A percentile compares a stretch with the other conserved stretches of the same genome.
These are phyloP conservation scores for Tragelaphus imberbis DNA, from an alignment of 2,113 vertebrate genomes.

Conservation along the genomic window DNA sequence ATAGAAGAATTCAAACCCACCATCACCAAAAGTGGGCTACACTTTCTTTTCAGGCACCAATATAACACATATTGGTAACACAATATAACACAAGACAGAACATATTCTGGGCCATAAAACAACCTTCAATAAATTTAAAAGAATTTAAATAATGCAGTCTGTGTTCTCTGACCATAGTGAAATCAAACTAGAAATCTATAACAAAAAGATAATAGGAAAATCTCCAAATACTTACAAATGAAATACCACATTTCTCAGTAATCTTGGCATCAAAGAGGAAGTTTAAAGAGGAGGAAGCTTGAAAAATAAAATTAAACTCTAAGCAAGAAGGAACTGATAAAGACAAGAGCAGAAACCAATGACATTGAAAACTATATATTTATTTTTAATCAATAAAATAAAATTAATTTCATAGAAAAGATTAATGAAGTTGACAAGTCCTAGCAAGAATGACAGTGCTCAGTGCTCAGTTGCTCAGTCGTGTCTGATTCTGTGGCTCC, in stretches of 20 bases:
- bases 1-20: neutral
- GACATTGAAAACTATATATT: neutral
- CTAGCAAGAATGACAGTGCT: neutral
- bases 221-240: neutral
- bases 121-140: neutral
- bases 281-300: neutral
- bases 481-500: neutral
- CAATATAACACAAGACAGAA: neutral
- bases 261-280: neutral
- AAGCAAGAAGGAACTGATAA: neutral
- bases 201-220: neutral
- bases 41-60: neutral
- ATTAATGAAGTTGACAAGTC: neutral
- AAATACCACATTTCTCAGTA: neutral
- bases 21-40: neutral
- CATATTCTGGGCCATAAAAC: neutral
- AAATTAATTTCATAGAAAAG: neutral
- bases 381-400: neutral
- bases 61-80: neutral
- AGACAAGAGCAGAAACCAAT: neutral
- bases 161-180: neutral
- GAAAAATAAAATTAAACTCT: neutral
- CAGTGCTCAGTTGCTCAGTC: neutral
- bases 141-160: neutral
- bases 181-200: neutral